Evolutionary conservation across 2,797 vertebrate genomes (phyloP), one percentile per base, ranked within the genome.

Genomic region (Brotula barbata): DNA sequence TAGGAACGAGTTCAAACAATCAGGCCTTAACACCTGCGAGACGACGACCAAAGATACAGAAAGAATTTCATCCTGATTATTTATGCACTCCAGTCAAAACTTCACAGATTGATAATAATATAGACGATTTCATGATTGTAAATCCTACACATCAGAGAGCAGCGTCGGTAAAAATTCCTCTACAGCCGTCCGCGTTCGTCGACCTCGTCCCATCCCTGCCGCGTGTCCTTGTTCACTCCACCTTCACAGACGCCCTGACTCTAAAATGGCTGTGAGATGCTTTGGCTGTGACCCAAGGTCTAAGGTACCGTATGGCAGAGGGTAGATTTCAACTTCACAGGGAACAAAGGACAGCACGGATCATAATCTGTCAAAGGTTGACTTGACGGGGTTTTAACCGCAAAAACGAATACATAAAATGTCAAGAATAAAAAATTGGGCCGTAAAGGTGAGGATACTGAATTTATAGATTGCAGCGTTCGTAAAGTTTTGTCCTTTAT

Each of bases 151-250:
- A n/a, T n/a, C n/a, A n/a, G n/a, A n/a, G n/a, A n/a, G n/a, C n/a
- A n/a, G n/a, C n/a, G n/a, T n/a, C n/a, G n/a, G n/a, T n/a, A n/a
- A n/a, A n/a, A n/a, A n/a, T n/a, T n/a, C n/a, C n/a, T n/a, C n/a
- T n/a, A n/a, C n/a, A n/a, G n/a, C n/a, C n/a, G 25, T 28, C 4
- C 8, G 37, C 36, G 59, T 71, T 50, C 19, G 19, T 15, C 50
- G 68, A 60, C 64, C 63, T 62, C 65, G 44, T 49, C 54, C 42
- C 37, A 36, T 5, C 34, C 60, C 52, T 16, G 15, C 73, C 55
- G 51, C 6, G 47, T 57, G 65, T 54, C 59, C 73, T 75, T 61
- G 66, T 31, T 73, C 71, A 64, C 52, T 81, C 77, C 71, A 70
- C 72, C 65, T 54, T 74, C 71, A 71, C 61, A 73, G 57, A 78